phyloP scores from a whole-genome alignment of 2,113 vertebrate genomes.

The Peromyscus maniculatus region DNA sequence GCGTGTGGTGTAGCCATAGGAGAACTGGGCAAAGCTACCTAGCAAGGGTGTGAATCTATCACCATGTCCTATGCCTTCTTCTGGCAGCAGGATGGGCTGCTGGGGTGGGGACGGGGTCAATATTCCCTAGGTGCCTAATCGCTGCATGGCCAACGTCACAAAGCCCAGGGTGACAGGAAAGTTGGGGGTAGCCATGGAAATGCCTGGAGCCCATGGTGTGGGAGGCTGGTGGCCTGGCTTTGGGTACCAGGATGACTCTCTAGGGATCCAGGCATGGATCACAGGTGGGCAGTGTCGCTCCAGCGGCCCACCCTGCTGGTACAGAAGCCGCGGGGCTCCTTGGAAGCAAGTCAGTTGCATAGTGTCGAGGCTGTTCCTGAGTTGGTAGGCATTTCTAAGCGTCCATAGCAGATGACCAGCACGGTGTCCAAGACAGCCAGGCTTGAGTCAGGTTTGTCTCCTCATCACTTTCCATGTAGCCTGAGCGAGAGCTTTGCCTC shows the following conservation, averaged over 20 bases:
- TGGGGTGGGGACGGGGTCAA: neutral
- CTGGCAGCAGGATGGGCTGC: neutral
- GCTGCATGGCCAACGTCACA: neutral
- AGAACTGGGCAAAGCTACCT: neutral
- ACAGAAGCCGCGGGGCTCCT: fast-evolving
- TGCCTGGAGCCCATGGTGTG: neutral
- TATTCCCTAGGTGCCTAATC: neutral
- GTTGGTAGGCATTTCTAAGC: neutral
- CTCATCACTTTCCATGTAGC: neutral
- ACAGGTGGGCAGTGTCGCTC: neutral
- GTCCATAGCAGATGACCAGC: neutral
- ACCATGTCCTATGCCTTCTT: neutral
- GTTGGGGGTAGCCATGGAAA: neutral
- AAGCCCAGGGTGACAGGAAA: neutral
- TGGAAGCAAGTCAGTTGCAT: neutral
- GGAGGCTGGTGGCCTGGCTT: neutral
- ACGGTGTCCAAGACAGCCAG: neutral
- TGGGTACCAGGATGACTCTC: neutral
- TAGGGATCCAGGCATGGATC: neutral
- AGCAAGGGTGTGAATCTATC: neutral
- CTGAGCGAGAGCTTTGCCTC: neutral
- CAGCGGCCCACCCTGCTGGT: neutral
- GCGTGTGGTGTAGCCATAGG: neutral
- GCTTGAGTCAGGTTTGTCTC: fast-evolving
- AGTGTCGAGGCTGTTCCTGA: neutral